Conservation (phyloP, 2,797 vertebrate species). For the Tarsius wallacei region DNA sequence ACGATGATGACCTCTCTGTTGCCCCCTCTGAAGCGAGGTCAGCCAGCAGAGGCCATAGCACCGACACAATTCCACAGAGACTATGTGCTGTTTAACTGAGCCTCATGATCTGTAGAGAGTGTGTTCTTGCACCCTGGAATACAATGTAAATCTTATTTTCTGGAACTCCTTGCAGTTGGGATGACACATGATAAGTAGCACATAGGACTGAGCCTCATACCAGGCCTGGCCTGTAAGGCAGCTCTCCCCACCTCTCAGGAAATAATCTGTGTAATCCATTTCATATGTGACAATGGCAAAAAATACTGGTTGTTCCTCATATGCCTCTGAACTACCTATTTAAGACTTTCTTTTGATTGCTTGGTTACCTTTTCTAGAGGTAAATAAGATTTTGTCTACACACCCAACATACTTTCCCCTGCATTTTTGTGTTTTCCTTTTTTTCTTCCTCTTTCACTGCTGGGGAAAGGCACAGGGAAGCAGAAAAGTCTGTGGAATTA, state of each 20-base stretch:
- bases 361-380: background rate
- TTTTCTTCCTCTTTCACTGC: too few species aligned
- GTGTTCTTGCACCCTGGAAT: background rate
- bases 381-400: too few species aligned
- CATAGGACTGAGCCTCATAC: accelerated
- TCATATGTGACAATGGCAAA: background rate
- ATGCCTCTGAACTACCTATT: background rate
- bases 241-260: background rate
- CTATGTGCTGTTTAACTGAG: accelerated
- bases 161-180: too few species aligned
- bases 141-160: accelerated
- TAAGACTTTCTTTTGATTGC: background rate
- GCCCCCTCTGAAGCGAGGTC: too few species aligned
- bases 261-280: background rate
- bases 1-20: background rate
- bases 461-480: background rate
- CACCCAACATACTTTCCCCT: background rate
- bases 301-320: background rate
- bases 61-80: too few species aligned
- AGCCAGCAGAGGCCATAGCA: accelerated
- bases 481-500: background rate
- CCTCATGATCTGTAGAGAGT: accelerated
- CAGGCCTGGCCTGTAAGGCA: accelerated
- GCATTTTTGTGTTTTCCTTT: background rate
- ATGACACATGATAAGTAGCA: accelerated